Base-by-base conservation (phyloP, 1,140 invertebrate genomes). In the Ips nitidus region DNA sequence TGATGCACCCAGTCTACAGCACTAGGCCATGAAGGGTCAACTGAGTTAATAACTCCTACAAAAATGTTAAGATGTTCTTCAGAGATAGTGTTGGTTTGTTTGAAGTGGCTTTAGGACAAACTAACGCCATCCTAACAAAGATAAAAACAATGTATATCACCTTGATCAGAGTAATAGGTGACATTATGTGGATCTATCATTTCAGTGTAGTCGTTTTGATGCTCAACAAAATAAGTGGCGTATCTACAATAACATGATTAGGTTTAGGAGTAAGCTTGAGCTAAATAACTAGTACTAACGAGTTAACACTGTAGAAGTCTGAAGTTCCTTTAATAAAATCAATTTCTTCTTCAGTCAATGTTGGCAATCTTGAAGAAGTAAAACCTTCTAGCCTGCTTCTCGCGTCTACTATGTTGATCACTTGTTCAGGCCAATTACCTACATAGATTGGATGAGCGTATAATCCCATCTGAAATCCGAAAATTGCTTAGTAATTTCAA, bases 371-470 rank as follows among this genome's bases (percentile, higher is more conserved):
- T 2, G 89, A 90, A 60, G 78, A 77, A 0, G 72, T 69, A 62
- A 82, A 85, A 6, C 86, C 85, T 80, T 91, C 87, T 56, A 82
- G 76, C 45, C 80, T 79, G 76, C 88, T 89, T 41, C 85, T 82
- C 8, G 79, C 73, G 7, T 80, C 82, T 2, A 91, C 80, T 41
- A 82, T 82, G n/a, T 85, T 79, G 70, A 85, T 86, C 77, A 90
- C 83, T 22, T 87, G 80, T 70, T 80, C 69, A 0, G 89, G 88
- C 76, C 88, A 91, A 71, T 90, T 86, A 5, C 89, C 89, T 4
- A 80, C 77, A 64, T 84, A 89, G 62, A 90, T 87, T 3, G 89
- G 88, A 79, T 89, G 82, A 1, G 83, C 85, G 72, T 86, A 89
- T 82, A 85, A 85, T 2, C 85, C 86, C 69, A 86, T 84, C 83